These are phyloP conservation scores for Vanessa cardui DNA, from an alignment of 2,888 invertebrate species.

Conservation along the genomic window DNA sequence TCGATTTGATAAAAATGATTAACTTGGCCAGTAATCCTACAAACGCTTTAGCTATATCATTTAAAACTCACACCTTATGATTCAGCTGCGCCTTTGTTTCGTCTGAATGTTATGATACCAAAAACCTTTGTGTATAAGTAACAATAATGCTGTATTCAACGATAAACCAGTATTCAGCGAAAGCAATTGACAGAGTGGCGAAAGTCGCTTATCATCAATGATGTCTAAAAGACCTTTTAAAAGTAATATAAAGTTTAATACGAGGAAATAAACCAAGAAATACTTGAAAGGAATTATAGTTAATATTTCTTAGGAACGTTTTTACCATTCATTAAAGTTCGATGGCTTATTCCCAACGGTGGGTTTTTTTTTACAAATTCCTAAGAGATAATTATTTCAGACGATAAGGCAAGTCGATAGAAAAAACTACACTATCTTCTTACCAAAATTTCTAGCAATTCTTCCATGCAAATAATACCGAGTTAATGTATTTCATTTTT, in stretches of 20 bases:
- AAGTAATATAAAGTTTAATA: background rate
- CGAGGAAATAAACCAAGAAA: background rate
- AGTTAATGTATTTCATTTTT: no score
- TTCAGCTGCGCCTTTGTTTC: conserved; percentile 31
- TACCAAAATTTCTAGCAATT: no score
- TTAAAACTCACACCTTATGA: conserved; percentile 25
- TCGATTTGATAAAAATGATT: background rate
- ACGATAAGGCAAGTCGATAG: no score
- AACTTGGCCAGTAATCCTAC: background rate
- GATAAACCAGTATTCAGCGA: conserved; percentile 8
- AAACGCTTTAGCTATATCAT: conserved; percentile 5
- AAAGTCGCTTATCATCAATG: background rate
- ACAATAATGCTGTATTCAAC: conserved; percentile 15
- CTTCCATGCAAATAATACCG: no score
- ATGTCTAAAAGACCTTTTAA: background rate
- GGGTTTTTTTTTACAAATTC: no score
- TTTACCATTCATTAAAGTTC: no score
- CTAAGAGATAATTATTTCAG: no score
- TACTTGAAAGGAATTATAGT: no score
- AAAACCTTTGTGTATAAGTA: conserved; percentile 26
- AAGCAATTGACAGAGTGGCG: background rate
- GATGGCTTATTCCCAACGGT: no score
- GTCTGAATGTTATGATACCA: conserved; percentile 35
- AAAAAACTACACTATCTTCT: no score
- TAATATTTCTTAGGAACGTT: no score